phyloP scores from a whole-genome alignment of 2,888 invertebrate genomes.

The Chironomus tentans region DNA sequence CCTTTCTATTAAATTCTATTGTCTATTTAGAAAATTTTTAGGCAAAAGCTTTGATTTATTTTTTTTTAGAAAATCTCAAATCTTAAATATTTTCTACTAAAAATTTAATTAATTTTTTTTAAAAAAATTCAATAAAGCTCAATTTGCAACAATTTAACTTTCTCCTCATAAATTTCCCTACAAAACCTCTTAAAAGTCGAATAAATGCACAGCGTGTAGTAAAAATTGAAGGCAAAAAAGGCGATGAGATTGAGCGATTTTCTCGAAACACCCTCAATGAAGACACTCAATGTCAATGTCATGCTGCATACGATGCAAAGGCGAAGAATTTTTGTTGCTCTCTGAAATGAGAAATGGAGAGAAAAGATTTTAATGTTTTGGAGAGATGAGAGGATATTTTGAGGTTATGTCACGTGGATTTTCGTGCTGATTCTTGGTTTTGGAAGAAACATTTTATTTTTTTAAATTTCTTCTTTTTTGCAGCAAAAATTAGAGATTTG shows the following conservation, averaged over 20 bases:
- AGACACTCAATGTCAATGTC: neutral
- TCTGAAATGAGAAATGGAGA: neutral
- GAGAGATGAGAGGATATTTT: too few species aligned
- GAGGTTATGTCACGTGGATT: too few species aligned
- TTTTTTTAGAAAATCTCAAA: neutral
- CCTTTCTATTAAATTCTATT: too few species aligned
- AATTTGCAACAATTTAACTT: neutral
- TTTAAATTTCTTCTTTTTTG: too few species aligned
- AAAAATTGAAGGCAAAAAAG: conserved; percentile 1
- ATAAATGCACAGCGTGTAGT: neutral
- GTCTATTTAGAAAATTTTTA: too few species aligned
- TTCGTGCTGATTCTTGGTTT: too few species aligned
- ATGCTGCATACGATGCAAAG: neutral
- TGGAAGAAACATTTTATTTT: too few species aligned
- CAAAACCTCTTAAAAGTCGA: neutral
- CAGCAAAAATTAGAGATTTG: too few species aligned
- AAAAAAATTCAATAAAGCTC: neutral
- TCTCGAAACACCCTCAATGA: neutral
- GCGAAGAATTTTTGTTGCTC: neutral
- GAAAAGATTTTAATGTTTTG: too few species aligned
- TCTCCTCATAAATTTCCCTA: neutral
- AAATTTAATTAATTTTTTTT: too few species aligned
- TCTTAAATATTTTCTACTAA: too few species aligned
- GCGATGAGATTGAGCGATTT: neutral
- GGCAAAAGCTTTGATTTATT: neutral